Evolutionary conservation across 2,888 invertebrate species (phyloP).

Genomic region (Crocallis elinguaria): DNA sequence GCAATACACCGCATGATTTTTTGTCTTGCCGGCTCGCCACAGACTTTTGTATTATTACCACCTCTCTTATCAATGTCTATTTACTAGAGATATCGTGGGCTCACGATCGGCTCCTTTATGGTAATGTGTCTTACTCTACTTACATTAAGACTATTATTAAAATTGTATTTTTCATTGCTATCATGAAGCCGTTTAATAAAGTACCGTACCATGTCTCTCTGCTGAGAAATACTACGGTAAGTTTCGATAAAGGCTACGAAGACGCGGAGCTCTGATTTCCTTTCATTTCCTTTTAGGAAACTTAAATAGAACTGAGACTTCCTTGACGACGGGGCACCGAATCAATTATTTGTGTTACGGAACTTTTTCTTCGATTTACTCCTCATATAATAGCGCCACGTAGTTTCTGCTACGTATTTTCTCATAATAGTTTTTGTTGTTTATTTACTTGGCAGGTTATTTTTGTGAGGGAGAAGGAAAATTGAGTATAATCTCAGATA

Average conservation of each 20-base stretch:
- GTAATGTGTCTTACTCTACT: too few species aligned
- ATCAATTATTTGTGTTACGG: conserved; percentile 82
- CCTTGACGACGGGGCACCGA: conserved; percentile 77
- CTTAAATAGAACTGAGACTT: conserved; percentile 83
- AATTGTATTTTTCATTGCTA: conserved; percentile 52
- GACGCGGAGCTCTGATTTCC: conserved; percentile 78
- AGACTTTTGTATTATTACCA: too few species aligned
- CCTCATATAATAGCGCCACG: conserved; percentile 53
- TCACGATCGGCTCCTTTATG: too few species aligned
- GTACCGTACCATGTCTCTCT: conserved; percentile 58
- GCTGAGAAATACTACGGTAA: conserved; percentile 74
- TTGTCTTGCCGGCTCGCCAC: too few species aligned
- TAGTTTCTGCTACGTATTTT: conserved; percentile 63
- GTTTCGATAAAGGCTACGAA: conserved; percentile 77
- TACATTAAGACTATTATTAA: too few species aligned
- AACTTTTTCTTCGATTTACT: conserved; percentile 73
- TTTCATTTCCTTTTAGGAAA: conserved; percentile 84
- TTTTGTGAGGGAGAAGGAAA: conserved; percentile 19
- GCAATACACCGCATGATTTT: too few species aligned
- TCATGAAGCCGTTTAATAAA: conserved; percentile 67
- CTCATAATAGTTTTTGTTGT: conserved; percentile 48
- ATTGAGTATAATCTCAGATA: conserved; percentile 21
- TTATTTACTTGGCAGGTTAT: conserved; percentile 37
- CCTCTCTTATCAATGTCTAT: too few species aligned
- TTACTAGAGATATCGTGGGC: too few species aligned